Evolutionary conservation across 2,113 vertebrate genomes (phyloP), one percentile per base, ranked within the genome.

Genomic region (Toxotes chatareus): DNA sequence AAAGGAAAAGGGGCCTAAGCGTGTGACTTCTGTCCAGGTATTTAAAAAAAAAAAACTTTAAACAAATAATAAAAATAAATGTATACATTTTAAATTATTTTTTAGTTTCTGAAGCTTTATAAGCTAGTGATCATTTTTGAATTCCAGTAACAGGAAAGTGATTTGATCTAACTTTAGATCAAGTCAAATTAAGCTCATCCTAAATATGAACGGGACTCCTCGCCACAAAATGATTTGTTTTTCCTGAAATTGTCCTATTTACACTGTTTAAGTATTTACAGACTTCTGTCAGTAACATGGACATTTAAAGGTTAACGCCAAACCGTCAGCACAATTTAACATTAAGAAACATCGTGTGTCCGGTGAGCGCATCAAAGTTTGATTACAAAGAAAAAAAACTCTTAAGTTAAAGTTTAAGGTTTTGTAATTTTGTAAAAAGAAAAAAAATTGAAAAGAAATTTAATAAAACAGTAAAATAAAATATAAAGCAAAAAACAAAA

Each of bases 31-130:
- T 14, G 13, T 13, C 12, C 23, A 14, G 23, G 23, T 66, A 16
- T 17, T 17, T 27, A 23, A 23, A 19, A 51, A 46, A 31, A 53
- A 34, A 49, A 46, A 31, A 53, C 49, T n/a, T 53, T n/a, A 14
- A 55, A 62, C 3, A 14, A 61, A 69, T 13, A 4, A 34, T 46
- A 11, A 46, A 55, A 60, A 46, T 34, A 46, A 8, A 34, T 10
- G 0, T 4, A 17, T 51, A 19, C 19, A n/a, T n/a, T n/a, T n/a
- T n/a, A n/a, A n/a, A 5, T 6, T 42, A 1, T 55, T 8, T 46
- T 34, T 27, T 51, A 31, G 7, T 40, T 73, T 63, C 4, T 40
- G 4, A 40, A 49, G 7, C 2, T 2, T 27, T 14, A 3, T 16
- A 11, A 4, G 5, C 2, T 21, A 21, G 4, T 53, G 57, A 17